A percentile compares a stretch with the other conserved stretches of the same genome.
Conservation (phyloP, 1,140 invertebrate species). For the Drosophila cardini region DNA sequence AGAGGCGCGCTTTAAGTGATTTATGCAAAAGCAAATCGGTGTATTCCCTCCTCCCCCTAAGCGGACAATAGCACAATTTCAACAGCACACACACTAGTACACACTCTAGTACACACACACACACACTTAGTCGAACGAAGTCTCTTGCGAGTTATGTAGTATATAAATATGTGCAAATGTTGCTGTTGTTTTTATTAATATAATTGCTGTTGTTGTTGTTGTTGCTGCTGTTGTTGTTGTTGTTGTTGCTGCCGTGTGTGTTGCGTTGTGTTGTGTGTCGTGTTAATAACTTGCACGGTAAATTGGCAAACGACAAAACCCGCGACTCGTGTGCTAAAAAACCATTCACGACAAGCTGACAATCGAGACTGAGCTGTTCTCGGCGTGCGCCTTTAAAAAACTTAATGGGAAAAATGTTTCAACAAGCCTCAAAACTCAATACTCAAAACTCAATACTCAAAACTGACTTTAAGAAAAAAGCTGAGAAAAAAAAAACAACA, state of each 20-base stretch:
- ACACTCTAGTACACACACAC: constrained; percentile 16
- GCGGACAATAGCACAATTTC: constrained; percentile 22
- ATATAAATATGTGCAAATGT: constrained; percentile 63
- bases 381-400: constrained; percentile 79
- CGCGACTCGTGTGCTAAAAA: constrained; percentile 77
- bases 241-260: constrained; percentile 44
- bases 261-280: constrained; percentile 27
- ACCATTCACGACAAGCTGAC: constrained; percentile 81
- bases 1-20: constrained; percentile 65
- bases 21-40: constrained; percentile 66
- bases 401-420: constrained; percentile 81
- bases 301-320: constrained; percentile 19
- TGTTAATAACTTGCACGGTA: constrained; percentile 67
- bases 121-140: constrained; percentile 30
- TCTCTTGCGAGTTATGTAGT: constrained; percentile 58
- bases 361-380: constrained; percentile 81
- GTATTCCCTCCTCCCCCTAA: constrained; percentile 27
- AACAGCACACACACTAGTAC: constrained; percentile 30
- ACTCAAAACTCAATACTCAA: constrained; percentile 56
- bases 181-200: constrained; percentile 33
- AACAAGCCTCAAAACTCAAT: constrained; percentile 52
- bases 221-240: constrained; percentile 56
- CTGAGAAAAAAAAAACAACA: constrained; percentile 40
- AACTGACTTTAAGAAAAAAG: constrained; percentile 43
- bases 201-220: constrained; percentile 47